Base-by-base conservation (phyloP, 2,797 vertebrate species). In the Gymnopithys bicolor region DNA sequence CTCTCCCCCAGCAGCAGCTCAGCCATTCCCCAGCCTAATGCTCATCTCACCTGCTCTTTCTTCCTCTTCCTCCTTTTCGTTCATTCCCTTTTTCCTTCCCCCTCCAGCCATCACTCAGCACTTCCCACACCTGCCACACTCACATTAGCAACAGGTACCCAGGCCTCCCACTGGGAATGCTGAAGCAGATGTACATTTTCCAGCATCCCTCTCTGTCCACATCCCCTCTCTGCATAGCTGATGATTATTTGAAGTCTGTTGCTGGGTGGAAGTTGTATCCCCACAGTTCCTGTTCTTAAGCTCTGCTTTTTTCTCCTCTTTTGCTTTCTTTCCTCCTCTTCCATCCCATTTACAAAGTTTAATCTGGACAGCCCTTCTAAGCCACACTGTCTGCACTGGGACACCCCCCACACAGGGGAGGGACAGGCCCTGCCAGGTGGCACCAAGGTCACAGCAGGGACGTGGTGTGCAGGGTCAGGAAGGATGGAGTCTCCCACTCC, bases 261-360 rank as follows among this genome's bases (percentile, higher is more conserved):
- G 69, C 74, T 2, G 68, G 71, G 93, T 95, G 89, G 94, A 97
- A 96, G 91, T 89, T 91, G 70, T 88, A 85, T 96, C 91, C 93
- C 79, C 24, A 53, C 84, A 77, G 96, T 97, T 97, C 96, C 97
- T 96, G 89, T 90, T 89, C 94, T 94, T 95, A 96, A 97, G 94
- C 96, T 95, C 86, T 30, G 73, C 46, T 84, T 92, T 96, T 90
- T 66, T 33, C 28, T 5, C 60, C 62, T 66, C 56, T 56, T 68
- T 77, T 55, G 39, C 75, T 90, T 84, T 67, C 59, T 82, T 82
- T 59, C 69, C 75, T 66, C 15, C 55, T 43, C 21, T 37, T 27
- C 45, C 8, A 4, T 13, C 55, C 25, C 1, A 0, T 64, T 84
- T n/a, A 27, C 39, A 33, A 39, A 45, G 75, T 33, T 28, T 27